Conservation (phyloP, 2,888 invertebrate genomes). For the Dolomedes plantarius region DNA sequence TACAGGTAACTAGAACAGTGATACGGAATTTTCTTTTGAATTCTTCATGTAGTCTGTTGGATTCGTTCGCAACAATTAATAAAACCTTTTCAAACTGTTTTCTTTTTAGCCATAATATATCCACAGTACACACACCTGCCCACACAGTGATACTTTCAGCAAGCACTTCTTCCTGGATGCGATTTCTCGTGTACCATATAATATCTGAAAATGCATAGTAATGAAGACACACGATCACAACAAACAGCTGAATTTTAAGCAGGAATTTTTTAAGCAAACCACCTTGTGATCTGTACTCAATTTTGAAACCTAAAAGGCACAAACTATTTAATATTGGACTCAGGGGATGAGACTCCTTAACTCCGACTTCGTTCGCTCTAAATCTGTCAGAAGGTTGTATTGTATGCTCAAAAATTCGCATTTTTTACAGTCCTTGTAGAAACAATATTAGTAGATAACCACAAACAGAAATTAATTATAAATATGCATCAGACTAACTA, state of each 20-base stretch:
- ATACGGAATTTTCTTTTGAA: background rate
- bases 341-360: background rate
- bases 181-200: constrained; percentile 33
- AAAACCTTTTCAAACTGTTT: constrained; percentile 11
- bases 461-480: no score
- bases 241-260: background rate
- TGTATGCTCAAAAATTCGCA: background rate
- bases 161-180: constrained; percentile 18
- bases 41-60: background rate
- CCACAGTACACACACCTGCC: constrained; percentile 41
- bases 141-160: constrained; percentile 50
- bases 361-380: background rate
- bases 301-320: background rate
- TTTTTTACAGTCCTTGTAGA: background rate
- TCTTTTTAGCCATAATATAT: constrained; percentile 22
- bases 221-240: background rate
- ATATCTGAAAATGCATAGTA: constrained; percentile 45
- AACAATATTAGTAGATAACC: no score
- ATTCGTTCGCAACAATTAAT: constrained; percentile 11
- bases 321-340: background rate
- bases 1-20: background rate
- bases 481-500: no score
- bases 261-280: background rate
- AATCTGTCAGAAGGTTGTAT: background rate
- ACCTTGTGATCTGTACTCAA: background rate